Evolutionary conservation across 2,888 invertebrate species (phyloP), one percentile per base, ranked within the genome.

Genomic region (Agrotis segetum): DNA sequence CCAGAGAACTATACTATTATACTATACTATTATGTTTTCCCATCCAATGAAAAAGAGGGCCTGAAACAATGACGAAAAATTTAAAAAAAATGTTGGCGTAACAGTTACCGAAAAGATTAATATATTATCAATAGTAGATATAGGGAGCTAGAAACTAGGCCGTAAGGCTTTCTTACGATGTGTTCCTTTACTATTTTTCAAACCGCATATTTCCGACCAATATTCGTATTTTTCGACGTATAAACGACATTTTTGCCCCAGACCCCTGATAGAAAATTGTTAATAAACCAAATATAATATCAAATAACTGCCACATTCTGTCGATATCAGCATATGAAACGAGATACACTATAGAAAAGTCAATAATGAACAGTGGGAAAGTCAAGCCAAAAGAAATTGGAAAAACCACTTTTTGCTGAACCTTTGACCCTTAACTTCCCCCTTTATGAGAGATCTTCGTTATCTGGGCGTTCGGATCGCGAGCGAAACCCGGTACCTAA

Each of bases 311-410:
- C 19, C 77, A 66, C 65, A 71, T 77, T 71, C 47, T 53, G 53
- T 47, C 53, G 44, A 65, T 65, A 66, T 77, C 77, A 62, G 21
- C 77, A 70, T 77, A 81, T 71, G 71, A 72, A 79, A 79, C 65
- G 75, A 79, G 68, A 85, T 84, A 84, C 76, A 84, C 73, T 71
- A 75, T 68, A 83, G 72, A 68, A 74, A 86, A 85, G 75, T 80
- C 81, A 85, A 86, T 85, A 79, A 84, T 85, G 79, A 82, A 75
- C 74, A 68, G 79, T 74, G 62, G 53, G 46, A 67, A 66, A 61
- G 76, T 63, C 71, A 70, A 75, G 78, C 40, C 61, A 79, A 77
- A 84, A 80, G 72, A 77, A 82, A 61, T 59, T 60, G 55, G 46
- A 34, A 62, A 21, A 60, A 49, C 84, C 76, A 84, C 17, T 64